phyloP scores from a whole-genome alignment of 1,140 invertebrate genomes.

The Meloidogyne floridensis region DNA sequence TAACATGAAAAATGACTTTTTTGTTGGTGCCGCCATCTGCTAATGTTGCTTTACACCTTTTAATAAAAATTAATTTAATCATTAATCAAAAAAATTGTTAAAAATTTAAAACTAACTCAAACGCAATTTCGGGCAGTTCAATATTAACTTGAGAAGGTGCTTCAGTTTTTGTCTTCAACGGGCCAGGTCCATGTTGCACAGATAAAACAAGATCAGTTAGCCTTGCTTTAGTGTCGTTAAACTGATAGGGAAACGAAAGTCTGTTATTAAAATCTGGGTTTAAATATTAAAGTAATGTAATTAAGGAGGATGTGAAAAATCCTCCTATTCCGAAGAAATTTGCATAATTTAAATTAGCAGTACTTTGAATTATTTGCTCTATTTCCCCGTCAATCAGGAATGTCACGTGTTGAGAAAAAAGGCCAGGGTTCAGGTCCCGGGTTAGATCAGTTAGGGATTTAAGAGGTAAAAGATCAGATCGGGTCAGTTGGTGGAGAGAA shows the following conservation, averaged over 20 bases:
- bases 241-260: background rate
- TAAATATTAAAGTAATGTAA: background rate
- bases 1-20: conserved; percentile 2
- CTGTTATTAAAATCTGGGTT: background rate
- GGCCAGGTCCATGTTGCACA: conserved; percentile 15
- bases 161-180: conserved; percentile 17
- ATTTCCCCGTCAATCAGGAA: too few species aligned
- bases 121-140: conserved; percentile 9
- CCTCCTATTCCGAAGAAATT: too few species aligned
- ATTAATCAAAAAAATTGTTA: background rate
- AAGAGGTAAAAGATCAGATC: too few species aligned
- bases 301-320: too few species aligned
- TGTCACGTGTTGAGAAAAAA: too few species aligned
- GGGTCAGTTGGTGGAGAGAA: too few species aligned
- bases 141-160: conserved; percentile 12
- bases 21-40: background rate
- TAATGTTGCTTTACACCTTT: conserved; percentile 26
- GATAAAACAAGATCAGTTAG: background rate
- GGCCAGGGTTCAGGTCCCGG: too few species aligned
- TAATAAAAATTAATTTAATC: background rate
- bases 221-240: conserved; percentile 6
- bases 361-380: too few species aligned
- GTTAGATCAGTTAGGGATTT: too few species aligned
- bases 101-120: conserved; percentile 17
- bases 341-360: too few species aligned